Base-by-base conservation (phyloP, 1,140 invertebrate genomes). In the Acromyrmex charruanus region DNA sequence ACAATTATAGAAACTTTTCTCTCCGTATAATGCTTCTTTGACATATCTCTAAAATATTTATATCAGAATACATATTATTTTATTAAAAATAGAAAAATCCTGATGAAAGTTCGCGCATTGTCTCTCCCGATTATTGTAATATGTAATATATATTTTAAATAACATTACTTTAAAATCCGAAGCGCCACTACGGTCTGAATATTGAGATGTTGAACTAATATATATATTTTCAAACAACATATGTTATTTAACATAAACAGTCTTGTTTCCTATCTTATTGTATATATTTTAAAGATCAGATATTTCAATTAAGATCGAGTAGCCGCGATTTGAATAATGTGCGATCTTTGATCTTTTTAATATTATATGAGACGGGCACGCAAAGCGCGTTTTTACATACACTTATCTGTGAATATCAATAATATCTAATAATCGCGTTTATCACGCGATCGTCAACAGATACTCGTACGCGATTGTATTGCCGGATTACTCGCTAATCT, bases 401-500 rank as follows among this genome's bases (percentile, higher is more conserved):
- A 81, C 21, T 14, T 2, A 1, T 39, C 21, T 53, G 5, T 9
- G 10, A 58, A 55, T 10, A 58, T 16, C 7, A 68, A 59, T 59
- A 12, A 72, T 10, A 58, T n/a, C 0, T n/a, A 49, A 72, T 72
- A 21, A 82, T 59, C 6, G 21, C 18, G 44, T 28, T 59, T 72
- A 55, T 81, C 49, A 21, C 21, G 18, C 14, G 25, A 4, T 68
- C 55, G 39, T 90, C 80, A 87, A 55, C 94, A 97, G 96, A 95
- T 96, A 88, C 93, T 97, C 35, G 96, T 97, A 61, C 94, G 97
- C 75, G 96, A 97, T 89, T 98, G 98, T 93, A 98, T 98, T 85
- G 97, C 97, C 4, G 97, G 97, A 51, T 94, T 98, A 63, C 93
- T 98, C 25, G 94, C 98, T 16, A 97, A 98, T 94, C 95, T 98